Evolutionary conservation across 2,888 invertebrate genomes (phyloP).

Genomic region (Rhorus exstirpatorius): DNA sequence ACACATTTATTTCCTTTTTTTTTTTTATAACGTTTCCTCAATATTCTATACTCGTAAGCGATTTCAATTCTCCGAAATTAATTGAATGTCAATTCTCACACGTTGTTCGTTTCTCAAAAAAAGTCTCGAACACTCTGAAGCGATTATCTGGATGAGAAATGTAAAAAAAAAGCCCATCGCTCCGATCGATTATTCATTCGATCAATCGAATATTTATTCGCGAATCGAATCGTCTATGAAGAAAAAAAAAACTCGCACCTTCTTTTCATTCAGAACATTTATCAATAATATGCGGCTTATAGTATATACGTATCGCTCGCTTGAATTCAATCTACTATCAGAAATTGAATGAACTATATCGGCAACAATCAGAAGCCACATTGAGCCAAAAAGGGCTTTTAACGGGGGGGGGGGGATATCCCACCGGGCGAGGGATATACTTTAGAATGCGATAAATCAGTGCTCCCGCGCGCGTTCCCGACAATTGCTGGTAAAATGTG

Average conservation of each 20-base stretch:
- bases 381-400: constrained; percentile 62
- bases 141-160: constrained; percentile 15
- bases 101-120: background rate
- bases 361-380: constrained; percentile 64
- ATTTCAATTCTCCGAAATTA: constrained; percentile 10
- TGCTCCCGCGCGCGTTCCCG: constrained; percentile 62
- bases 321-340: constrained; percentile 45
- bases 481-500: constrained; percentile 76
- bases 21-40: constrained; percentile 40
- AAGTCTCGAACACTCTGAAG: background rate
- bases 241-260: constrained; percentile 6
- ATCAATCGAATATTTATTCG: constrained; percentile 27
- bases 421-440: constrained; percentile 69
- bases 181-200: background rate
- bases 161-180: background rate
- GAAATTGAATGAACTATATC: constrained; percentile 63
- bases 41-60: constrained; percentile 25
- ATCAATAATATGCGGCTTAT: no score
- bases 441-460: constrained; percentile 84
- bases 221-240: constrained; percentile 28
- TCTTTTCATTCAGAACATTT: constrained; percentile 16
- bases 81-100: constrained; percentile 22
- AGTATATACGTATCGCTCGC: background rate
- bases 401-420: no score
- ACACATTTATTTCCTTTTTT: constrained; percentile 36